Base-by-base conservation (phyloP, 2,797 vertebrate species). In the Pteropus rufus region DNA sequence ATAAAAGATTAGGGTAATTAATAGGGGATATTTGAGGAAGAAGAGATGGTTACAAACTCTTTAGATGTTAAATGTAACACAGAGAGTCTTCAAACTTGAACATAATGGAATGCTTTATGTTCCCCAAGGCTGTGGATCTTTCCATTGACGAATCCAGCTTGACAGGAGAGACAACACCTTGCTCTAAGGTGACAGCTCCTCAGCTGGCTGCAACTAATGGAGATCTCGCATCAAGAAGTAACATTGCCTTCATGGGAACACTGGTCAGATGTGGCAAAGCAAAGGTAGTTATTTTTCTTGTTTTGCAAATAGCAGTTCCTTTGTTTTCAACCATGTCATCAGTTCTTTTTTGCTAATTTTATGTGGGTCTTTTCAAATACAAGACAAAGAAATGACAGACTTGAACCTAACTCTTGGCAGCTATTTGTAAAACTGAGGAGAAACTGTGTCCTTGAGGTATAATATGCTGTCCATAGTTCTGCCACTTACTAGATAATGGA, bases 191-290 rank as follows among this genome's bases (percentile, higher is more conserved):
- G 94, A 99, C 99, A 12, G 79, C 98, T 83, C 99, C 98, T 97
- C 99, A 99, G 97, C 98, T 98, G 0, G 89, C 98, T 10, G 98
- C 98, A 58, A 98, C 98, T 80, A 99, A 99, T 94, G 99, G 99
- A 34, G 99, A 99, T 98, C 99, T 99, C n/a, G 99, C 99, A 6
- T 99, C 99, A 39, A 99, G 99, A 93, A 99, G 99, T 98, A 99
- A 99, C 98, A 98, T 99, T 91, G 99, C 99, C 97, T 99, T 99
- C 98, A 99, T 99, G 99, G 99, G 99, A 44, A 99, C 99, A 0
- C 97, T 99, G 97, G 99, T 99, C 97, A 99, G 99, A 98, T 99
- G 99, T 97, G 99, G 99, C 91, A 99, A 99, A 97, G 99, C 99
- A 97, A 99, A 99, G 99, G 99, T 99, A 98, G 83, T n/a, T 29